Evolutionary conservation across 2,888 invertebrate species (phyloP).

Genomic region (Cephus nigrinus): DNA sequence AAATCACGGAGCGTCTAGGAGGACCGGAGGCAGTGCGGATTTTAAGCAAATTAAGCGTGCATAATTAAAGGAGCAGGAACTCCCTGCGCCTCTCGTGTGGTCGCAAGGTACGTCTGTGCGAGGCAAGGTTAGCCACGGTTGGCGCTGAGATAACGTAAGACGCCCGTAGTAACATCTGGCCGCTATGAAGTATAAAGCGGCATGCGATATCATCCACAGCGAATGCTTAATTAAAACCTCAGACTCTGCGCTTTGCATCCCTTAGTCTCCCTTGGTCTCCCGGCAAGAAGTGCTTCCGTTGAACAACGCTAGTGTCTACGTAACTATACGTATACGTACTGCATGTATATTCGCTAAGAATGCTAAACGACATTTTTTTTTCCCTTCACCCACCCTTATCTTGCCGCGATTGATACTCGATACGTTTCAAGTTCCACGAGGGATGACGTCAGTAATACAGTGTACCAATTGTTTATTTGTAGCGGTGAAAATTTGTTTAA

Average conservation of each 20-base stretch:
- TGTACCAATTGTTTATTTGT: background rate
- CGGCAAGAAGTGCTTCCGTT: slow-evolving; percentile 1
- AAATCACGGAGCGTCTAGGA: background rate
- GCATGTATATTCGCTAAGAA: background rate
- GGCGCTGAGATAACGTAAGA: slow-evolving; percentile 33
- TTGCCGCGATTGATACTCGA: background rate
- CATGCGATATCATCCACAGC: slow-evolving; percentile 63
- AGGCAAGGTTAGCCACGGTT: slow-evolving; percentile 32
- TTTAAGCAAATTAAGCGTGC: slow-evolving; percentile 57
- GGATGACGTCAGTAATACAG: background rate
- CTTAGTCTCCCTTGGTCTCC: background rate
- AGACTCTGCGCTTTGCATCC: slow-evolving; percentile 41
- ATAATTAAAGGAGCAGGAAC: slow-evolving; percentile 57
- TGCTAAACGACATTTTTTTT: background rate
- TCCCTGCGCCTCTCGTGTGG: slow-evolving; percentile 3
- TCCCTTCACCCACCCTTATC: background rate
- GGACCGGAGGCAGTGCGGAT: background rate
- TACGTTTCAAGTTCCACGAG: background rate
- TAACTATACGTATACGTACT: background rate
- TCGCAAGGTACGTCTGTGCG: slow-evolving; percentile 7
- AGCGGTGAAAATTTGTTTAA: background rate
- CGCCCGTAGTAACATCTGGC: slow-evolving; percentile 68
- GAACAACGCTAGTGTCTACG: background rate
- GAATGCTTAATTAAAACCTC: slow-evolving; percentile 67
- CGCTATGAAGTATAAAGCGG: slow-evolving; percentile 72